These are phyloP conservation scores for Ageneiosus marmoratus DNA, from an alignment of 2,113 vertebrate species.

Conservation along the genomic window DNA sequence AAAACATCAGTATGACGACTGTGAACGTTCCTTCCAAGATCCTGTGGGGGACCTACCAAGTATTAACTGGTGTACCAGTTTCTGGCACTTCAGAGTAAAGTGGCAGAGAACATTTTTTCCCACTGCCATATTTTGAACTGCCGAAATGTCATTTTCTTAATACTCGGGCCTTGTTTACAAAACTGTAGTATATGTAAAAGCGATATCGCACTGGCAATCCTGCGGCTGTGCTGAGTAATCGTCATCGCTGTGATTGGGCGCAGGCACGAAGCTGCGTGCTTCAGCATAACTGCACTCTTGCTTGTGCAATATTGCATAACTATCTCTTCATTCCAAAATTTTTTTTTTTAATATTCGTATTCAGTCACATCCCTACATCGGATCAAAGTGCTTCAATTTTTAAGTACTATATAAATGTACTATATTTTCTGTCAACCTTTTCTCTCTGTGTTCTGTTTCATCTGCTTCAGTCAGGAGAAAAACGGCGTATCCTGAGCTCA, in stretches of 20 bases:
- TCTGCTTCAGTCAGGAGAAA: conserved; percentile 25
- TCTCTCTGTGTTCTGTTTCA: conserved; percentile 26
- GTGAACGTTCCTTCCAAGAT: too few species aligned
- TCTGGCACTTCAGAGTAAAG: too few species aligned
- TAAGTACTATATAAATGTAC: not conserved
- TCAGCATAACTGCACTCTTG: not conserved
- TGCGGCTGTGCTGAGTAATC: not conserved
- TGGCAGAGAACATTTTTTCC: too few species aligned
- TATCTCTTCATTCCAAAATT: not conserved
- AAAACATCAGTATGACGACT: too few species aligned
- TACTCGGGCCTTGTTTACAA: not conserved
- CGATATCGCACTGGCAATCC: too few species aligned
- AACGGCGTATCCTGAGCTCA: not conserved
- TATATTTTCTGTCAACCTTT: not conserved
- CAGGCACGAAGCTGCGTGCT: not conserved
- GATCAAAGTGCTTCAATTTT: not conserved
- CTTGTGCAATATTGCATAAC: not conserved
- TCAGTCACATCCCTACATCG: not conserved
- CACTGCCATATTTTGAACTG: not conserved
- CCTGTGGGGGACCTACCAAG: too few species aligned
- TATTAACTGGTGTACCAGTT: too few species aligned
- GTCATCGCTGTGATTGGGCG: too few species aligned
- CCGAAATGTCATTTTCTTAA: not conserved
- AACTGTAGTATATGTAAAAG: not conserved
- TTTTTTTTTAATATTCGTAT: not conserved